Conservation (phyloP, 53 echinoderm and acorn worm genomes). For the Stichopus horrens region DNA sequence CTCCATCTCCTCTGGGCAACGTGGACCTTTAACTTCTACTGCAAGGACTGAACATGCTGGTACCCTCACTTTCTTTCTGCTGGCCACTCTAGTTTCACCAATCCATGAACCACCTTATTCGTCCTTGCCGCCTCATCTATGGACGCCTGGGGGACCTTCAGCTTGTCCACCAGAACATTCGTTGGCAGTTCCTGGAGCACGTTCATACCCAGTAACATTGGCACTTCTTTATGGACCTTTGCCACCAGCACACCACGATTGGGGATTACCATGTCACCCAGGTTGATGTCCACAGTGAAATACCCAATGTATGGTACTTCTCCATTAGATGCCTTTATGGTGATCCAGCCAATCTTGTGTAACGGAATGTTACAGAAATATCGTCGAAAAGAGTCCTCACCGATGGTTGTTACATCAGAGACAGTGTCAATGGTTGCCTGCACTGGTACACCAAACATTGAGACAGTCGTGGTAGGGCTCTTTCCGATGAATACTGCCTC, state of each 20-base stretch:
- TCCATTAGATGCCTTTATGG: slow-evolving; percentile 24
- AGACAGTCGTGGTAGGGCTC: slow-evolving; percentile 14
- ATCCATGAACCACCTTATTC: not conserved
- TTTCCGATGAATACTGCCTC: not conserved
- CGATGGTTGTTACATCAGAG: slow-evolving; percentile 44
- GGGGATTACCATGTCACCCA: not conserved
- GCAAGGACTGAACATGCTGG: not conserved
- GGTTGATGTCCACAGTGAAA: not conserved
- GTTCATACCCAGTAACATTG: slow-evolving; percentile 32
- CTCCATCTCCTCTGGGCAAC: not conserved
- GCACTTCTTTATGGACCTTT: not conserved
- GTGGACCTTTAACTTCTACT: slow-evolving; percentile 18
- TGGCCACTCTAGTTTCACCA: slow-evolving; percentile 30
- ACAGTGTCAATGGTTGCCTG: slow-evolving; percentile 21
- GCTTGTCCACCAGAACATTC: not conserved
- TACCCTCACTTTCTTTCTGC: not conserved
- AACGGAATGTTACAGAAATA: not conserved
- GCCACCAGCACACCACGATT: slow-evolving; percentile 20
- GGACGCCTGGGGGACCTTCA: not conserved
- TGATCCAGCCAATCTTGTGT: slow-evolving; percentile 6
- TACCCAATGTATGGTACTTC: slow-evolving; percentile 34
- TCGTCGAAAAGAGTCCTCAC: slow-evolving; percentile 12
- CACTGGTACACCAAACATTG: not conserved
- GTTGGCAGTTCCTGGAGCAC: slow-evolving; percentile 23
- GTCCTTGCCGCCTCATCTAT: not conserved